Percentiles rank a stretch among this genome's conserved stretches.
Evolutionary conservation across 2,113 vertebrate genomes (phyloP).

Genomic region (Charina bottae): DNA sequence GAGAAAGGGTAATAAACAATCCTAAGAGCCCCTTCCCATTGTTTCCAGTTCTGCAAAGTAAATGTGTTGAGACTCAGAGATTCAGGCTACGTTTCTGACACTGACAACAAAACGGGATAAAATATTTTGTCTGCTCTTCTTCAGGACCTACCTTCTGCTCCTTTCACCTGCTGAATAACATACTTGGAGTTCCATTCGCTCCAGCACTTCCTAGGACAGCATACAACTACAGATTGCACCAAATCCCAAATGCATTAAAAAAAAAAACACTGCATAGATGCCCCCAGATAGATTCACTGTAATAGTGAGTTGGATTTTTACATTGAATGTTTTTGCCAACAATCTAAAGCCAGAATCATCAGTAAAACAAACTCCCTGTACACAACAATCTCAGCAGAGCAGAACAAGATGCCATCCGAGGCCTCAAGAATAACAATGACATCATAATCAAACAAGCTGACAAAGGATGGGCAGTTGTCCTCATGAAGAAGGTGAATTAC

Average conservation of each 20-base stretch:
- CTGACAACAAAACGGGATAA: not conserved
- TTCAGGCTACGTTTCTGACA: not conserved
- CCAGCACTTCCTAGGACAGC: not conserved
- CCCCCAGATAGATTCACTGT: not conserved
- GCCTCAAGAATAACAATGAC: not conserved
- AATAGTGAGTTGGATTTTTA: not conserved
- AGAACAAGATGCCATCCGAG: not conserved
- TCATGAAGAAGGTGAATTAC: not conserved
- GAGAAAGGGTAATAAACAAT: constrained; percentile 49
- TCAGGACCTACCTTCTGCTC: not conserved
- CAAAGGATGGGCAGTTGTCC: not conserved
- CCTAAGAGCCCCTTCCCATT: not conserved
- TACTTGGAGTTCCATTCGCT: not conserved
- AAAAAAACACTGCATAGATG: not conserved
- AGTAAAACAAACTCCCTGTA: not conserved
- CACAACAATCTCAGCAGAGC: not conserved
- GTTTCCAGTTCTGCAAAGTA: not conserved
- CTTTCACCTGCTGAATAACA: not conserved
- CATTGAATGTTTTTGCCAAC: not conserved
- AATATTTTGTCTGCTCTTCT: not conserved
- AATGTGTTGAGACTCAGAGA: not conserved
- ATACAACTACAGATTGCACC: not conserved
- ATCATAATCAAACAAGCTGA: not conserved
- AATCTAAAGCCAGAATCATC: not conserved
- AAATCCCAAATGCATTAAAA: not conserved